Evolutionary conservation across 2,888 invertebrate species (phyloP).

Genomic region (Lasiommata megera): DNA sequence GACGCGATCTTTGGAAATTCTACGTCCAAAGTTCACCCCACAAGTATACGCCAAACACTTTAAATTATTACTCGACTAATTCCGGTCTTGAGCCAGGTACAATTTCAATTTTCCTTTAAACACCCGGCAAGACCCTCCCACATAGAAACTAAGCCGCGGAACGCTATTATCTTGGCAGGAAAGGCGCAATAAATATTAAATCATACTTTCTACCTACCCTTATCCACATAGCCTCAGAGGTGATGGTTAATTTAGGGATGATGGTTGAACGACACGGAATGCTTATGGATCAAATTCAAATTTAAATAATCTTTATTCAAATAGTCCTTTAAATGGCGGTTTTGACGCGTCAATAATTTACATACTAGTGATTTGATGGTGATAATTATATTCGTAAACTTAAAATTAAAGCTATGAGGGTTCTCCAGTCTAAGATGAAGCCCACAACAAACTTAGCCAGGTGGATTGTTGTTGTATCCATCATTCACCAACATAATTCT

Average conservation of each 20-base stretch:
- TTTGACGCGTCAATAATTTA: too few relatives aligned
- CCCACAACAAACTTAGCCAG: too few relatives aligned
- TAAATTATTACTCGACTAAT: conserved; percentile 27
- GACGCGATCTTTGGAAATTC: background rate
- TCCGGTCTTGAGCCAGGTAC: conserved; percentile 13
- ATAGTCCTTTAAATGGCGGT: too few relatives aligned
- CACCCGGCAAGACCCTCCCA: conserved; percentile 23
- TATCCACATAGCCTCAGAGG: background rate
- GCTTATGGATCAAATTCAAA: too few relatives aligned
- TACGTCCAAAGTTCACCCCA: background rate
- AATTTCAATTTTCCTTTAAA: conserved; percentile 32
- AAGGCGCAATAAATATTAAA: conserved; percentile 35
- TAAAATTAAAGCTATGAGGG: too few relatives aligned
- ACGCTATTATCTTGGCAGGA: conserved; percentile 32
- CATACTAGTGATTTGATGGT: too few relatives aligned
- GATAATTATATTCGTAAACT: too few relatives aligned
- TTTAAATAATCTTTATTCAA: too few relatives aligned
- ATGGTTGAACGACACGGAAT: background rate
- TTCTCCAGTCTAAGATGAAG: too few relatives aligned
- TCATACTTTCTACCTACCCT: conserved; percentile 23
- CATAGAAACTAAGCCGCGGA: conserved; percentile 28
- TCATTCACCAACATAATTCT: too few relatives aligned
- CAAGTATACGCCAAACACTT: background rate
- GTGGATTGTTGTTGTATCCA: too few relatives aligned
- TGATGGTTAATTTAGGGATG: background rate